Evolutionary conservation across 2,113 vertebrate species (phyloP), one percentile per base, ranked within the genome.

Genomic region (Phalacrocorax brasilianus): DNA sequence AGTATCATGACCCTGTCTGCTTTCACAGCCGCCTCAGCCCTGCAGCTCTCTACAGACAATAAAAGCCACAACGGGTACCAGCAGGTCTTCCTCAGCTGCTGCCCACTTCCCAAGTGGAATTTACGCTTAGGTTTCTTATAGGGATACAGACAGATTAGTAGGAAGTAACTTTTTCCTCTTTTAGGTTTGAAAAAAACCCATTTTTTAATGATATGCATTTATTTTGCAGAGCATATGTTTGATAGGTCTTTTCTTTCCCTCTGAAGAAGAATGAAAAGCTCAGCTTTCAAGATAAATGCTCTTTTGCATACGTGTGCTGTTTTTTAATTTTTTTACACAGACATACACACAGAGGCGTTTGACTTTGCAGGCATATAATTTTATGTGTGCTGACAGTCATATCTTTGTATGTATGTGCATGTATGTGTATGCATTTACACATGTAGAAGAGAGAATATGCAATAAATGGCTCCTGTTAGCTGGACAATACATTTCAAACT

Each of bases 91-190:
- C 94, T 95, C 92, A 89, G 86, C 55, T 68, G 49, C 88, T 96
- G 56, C 93, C 95, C 95, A 97, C 96, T 96, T 97, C 95, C 96
- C 95, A 94, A 87, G 78, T 87, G 96, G 95, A 97, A 97, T 96
- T 95, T 92, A 93, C 96, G 52, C 40, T 87, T 92, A 68, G 26
- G 87, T 86, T 92, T 89, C 45, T 93, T 73, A 72, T 3, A 96
- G 38, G 94, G 80, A 96, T 95, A 95, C 80, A 87, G 49, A 87
- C 44, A 82, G 89, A 61, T 66, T 82, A 95, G 30, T 28, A 91
- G 94, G 96, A 97, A 97, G 80, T 95, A 96, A 91, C 32, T 9
- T 95, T 94, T 97, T 97, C 96, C 95, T 87, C 96, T 97, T 96
- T 81, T 87, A 81, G 68, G 27, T 81, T 78, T 88, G 45, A 88